These are phyloP conservation scores for Halesus radiatus DNA, from an alignment of 1,140 invertebrate genomes.

Conservation along the genomic window DNA sequence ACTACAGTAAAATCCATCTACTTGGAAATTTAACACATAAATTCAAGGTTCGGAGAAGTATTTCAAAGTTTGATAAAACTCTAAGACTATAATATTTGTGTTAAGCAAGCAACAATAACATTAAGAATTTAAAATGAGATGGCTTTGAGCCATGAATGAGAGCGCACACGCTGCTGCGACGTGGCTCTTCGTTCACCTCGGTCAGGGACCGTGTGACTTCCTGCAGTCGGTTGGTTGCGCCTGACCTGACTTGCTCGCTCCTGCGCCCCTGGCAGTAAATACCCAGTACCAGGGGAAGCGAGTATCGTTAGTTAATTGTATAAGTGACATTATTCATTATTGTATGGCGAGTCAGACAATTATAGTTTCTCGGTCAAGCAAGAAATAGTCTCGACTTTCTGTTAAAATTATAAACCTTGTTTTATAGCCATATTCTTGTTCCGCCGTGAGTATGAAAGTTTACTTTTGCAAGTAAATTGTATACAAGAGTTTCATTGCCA, in stretches of 20 bases:
- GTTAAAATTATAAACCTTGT: conserved; percentile 54
- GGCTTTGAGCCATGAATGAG: conserved; percentile 48
- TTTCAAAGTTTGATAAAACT: conserved; percentile 56
- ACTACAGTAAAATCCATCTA: conserved; percentile 56
- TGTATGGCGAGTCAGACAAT: conserved; percentile 50
- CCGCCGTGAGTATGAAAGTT: conserved; percentile 53
- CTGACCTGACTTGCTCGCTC: no score
- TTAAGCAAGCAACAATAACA: conserved; percentile 58
- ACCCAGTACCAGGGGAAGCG: background rate
- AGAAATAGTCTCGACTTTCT: conserved; percentile 43
- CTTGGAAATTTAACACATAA: conserved; percentile 48
- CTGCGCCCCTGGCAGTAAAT: no score
- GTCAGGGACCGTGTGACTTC: conserved; percentile 36
- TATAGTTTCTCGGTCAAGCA: conserved; percentile 38
- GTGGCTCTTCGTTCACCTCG: conserved; percentile 16
- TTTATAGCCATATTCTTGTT: conserved; percentile 53
- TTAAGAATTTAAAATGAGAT: conserved; percentile 56
- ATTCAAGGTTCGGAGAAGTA: conserved; percentile 53
- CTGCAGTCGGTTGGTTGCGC: background rate
- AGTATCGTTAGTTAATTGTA: conserved; percentile 40
- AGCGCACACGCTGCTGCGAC: background rate
- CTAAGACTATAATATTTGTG: conserved; percentile 57
- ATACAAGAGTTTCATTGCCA: conserved; percentile 55
- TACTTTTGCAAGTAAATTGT: conserved; percentile 55
- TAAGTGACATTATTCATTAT: conserved; percentile 47